phyloP scores from a whole-genome alignment of 2,888 invertebrate species.

The Meganola albula region DNA sequence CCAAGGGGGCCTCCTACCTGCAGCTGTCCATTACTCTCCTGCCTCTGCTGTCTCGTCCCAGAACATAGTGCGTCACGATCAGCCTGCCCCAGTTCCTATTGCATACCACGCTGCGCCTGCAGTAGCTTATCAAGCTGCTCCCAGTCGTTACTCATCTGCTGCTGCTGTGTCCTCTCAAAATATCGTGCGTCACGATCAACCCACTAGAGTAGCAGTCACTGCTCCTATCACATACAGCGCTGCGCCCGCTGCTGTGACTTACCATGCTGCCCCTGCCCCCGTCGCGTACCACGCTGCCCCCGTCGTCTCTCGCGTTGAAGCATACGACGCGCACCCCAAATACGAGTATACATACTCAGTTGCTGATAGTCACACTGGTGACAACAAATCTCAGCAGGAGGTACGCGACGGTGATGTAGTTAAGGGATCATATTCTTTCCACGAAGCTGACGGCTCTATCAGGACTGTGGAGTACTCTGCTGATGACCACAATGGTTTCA shows the following conservation, averaged over 20 bases:
- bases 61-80: conserved; percentile 40
- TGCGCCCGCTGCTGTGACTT: conserved; percentile 37
- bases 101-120: conserved; percentile 23
- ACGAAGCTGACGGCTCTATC: conserved; percentile 68
- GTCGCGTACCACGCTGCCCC: conserved; percentile 61
- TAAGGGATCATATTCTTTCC: conserved; percentile 64
- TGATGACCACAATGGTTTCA: conserved; percentile 65
- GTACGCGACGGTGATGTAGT: conserved; percentile 66
- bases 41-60: conserved; percentile 47
- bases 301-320: conserved; percentile 32
- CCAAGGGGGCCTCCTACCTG: conserved; percentile 41
- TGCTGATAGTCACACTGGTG: conserved; percentile 70
- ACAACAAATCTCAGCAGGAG: conserved; percentile 71
- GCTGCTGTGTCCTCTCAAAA: conserved; percentile 22
- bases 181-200: conserved; percentile 19
- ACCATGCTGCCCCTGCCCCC: conserved; percentile 60
- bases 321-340: conserved; percentile 35
- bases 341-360: conserved; percentile 70
- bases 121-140: conserved; percentile 31
- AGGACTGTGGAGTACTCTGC: conserved; percentile 70
- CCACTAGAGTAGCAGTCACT: conserved; percentile 8
- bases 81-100: conserved; percentile 18
- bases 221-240: conserved; percentile 25
- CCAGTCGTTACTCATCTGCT: conserved; percentile 24
- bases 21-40: conserved; percentile 35